A percentile compares a stretch with the other conserved stretches of the same genome.
Evolutionary conservation across 2,888 invertebrate genomes (phyloP).

Genomic region (Agrochola lychnidis): DNA sequence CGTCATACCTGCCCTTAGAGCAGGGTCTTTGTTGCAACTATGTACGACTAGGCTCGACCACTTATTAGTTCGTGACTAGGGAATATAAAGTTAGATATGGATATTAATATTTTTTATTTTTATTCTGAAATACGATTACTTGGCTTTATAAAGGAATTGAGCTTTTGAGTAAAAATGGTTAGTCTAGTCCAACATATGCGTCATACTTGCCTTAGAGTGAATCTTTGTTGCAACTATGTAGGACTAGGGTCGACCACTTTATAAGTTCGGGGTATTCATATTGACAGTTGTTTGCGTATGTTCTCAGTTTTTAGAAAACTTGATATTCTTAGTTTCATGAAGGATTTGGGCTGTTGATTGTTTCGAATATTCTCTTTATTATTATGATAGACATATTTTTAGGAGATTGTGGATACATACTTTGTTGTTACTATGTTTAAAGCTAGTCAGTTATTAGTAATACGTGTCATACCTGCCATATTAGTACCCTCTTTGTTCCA

Average conservation of each 20-base stretch:
- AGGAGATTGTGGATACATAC: too few relatives aligned
- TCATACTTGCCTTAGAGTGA: not conserved
- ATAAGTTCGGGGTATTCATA: too few relatives aligned
- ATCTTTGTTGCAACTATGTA: too few relatives aligned
- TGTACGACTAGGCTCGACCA: conserved; percentile 33
- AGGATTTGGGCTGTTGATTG: too few relatives aligned
- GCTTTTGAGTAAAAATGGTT: not conserved
- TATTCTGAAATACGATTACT: not conserved
- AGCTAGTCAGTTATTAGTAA: too few relatives aligned
- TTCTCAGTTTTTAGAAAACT: too few relatives aligned
- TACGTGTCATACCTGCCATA: not conserved
- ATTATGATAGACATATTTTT: too few relatives aligned
- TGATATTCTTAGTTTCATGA: too few relatives aligned
- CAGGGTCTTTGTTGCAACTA: conserved; percentile 68
- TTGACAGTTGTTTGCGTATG: too few relatives aligned
- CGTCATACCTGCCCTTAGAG: conserved; percentile 71
- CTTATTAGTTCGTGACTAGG: not conserved
- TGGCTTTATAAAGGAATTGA: not conserved
- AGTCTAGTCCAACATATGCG: not conserved
- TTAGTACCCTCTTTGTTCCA: not conserved
- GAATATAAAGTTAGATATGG: not conserved
- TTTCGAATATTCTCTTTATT: too few relatives aligned
- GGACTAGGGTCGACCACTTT: too few relatives aligned
- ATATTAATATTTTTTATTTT: not conserved
- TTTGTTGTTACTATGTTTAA: too few relatives aligned